Evolutionary conservation across 30 jellyfish, hydroid and myxozoan genomes (phyloP).

Genomic region (Aurelia aurita): DNA sequence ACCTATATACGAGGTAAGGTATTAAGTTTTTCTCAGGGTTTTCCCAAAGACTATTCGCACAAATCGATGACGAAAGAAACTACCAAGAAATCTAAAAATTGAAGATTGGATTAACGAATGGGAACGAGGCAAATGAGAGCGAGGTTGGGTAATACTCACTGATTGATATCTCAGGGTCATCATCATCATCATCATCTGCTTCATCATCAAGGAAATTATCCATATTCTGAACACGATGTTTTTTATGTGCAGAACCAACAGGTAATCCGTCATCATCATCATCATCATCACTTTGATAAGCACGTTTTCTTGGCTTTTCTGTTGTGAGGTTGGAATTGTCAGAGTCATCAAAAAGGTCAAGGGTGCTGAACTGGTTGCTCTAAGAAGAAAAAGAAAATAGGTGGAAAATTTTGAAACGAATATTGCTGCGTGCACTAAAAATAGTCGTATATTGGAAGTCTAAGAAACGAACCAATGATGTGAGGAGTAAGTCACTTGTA

Average conservation of each 20-base stretch:
- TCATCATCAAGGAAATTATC: conserved; percentile 91
- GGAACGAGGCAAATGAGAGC: no score
- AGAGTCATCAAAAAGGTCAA: conserved; percentile 49
- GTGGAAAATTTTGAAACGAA: not conserved
- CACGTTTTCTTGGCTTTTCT: conserved; percentile 27
- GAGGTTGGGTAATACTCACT: conserved; percentile 42
- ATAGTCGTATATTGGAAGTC: no score
- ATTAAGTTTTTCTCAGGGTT: no score
- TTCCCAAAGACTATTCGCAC: no score
- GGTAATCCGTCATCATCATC: conserved; percentile 76
- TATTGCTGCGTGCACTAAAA: no score
- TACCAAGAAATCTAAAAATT: no score
- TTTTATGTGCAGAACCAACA: conserved; percentile 73
- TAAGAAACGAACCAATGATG: no score
- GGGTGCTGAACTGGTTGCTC: conserved; percentile 10
- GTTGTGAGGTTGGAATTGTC: conserved; percentile 9
- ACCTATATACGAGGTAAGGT: no score
- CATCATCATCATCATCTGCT: conserved; percentile 92
- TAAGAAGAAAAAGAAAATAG: not conserved
- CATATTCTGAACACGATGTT: conserved; percentile 81
- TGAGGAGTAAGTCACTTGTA: no score
- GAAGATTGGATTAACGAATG: no score
- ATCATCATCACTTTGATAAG: conserved; percentile 50
- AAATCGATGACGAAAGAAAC: no score
- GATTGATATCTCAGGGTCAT: conserved; percentile 83